Conservation (phyloP, 2,888 invertebrate species). For the Pandemis cinnamomeana region DNA sequence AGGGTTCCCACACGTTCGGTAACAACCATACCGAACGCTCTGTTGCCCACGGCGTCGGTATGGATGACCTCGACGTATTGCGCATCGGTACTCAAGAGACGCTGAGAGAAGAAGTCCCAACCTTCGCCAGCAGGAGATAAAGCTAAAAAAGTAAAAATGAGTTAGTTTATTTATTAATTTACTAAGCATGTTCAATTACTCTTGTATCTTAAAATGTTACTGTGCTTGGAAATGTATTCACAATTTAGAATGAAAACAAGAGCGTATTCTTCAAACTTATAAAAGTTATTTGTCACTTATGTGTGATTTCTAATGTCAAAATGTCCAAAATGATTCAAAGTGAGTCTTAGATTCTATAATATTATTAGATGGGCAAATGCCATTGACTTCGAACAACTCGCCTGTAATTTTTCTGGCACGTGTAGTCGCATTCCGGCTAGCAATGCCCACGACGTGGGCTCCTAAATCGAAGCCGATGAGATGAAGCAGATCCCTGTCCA, state of each 20-base stretch:
- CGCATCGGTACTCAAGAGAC: conserved; percentile 12
- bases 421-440: conserved; percentile 11
- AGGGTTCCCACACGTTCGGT: conserved; percentile 33
- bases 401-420: conserved; percentile 41
- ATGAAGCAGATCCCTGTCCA: conserved; percentile 14
- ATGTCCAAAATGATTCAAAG: too few species aligned
- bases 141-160: not conserved
- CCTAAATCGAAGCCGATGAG: conserved; percentile 42
- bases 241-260: too few species aligned
- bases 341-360: not conserved
- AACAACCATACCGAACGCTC: conserved; percentile 9
- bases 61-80: conserved; percentile 51
- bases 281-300: too few species aligned
- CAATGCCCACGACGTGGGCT: conserved; percentile 38
- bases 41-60: not conserved
- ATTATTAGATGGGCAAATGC: not conserved
- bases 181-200: too few species aligned
- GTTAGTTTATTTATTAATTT: too few species aligned
- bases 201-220: too few species aligned
- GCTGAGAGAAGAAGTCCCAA: conserved; percentile 48
- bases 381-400: not conserved
- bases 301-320: too few species aligned
- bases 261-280: too few species aligned
- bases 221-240: too few species aligned
- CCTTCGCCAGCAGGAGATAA: conserved; percentile 62